Percentiles rank a stretch among this genome's conserved stretches.
Evolutionary conservation across 1,140 invertebrate genomes (phyloP).

Genomic region (Listronotus oregonensis): DNA sequence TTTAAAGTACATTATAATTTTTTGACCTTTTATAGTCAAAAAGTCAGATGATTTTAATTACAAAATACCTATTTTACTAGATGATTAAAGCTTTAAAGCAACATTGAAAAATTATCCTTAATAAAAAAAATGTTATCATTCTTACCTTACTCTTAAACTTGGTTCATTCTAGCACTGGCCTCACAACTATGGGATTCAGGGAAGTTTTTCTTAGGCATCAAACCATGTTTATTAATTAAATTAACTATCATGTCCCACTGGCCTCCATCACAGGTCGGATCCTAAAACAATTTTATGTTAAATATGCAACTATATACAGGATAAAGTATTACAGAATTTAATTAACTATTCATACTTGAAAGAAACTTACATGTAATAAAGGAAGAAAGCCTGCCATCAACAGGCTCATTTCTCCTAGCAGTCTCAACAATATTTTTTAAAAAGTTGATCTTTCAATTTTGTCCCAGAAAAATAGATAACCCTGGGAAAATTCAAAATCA

Average conservation of each 20-base stretch:
- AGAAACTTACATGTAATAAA: constrained; percentile 70
- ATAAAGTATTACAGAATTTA: too few species aligned
- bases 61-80: too few species aligned
- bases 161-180: constrained; percentile 73
- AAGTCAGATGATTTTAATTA: too few species aligned
- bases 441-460: constrained; percentile 88
- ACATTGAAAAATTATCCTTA: too few species aligned
- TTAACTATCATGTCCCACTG: constrained; percentile 93
- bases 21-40: too few species aligned
- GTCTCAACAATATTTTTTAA: constrained; percentile 81
- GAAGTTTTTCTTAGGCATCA: constrained; percentile 87
- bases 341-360: too few species aligned
- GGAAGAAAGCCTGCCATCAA: constrained; percentile 77
- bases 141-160: constrained; percentile 80
- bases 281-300: constrained; percentile 52
- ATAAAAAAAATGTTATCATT: too few species aligned
- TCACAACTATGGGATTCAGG: constrained; percentile 82
- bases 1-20: too few species aligned
- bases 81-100: too few species aligned
- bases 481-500: constrained; percentile 91
- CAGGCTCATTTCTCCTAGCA: constrained; percentile 71
- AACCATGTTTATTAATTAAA: constrained; percentile 82
- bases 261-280: constrained; percentile 84
- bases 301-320: too few species aligned
- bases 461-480: constrained; percentile 89